A percentile compares a stretch with the other conserved stretches of the same genome.
Conservation (phyloP, 2,113 vertebrate genomes). For the Hippocampus zosterae region DNA sequence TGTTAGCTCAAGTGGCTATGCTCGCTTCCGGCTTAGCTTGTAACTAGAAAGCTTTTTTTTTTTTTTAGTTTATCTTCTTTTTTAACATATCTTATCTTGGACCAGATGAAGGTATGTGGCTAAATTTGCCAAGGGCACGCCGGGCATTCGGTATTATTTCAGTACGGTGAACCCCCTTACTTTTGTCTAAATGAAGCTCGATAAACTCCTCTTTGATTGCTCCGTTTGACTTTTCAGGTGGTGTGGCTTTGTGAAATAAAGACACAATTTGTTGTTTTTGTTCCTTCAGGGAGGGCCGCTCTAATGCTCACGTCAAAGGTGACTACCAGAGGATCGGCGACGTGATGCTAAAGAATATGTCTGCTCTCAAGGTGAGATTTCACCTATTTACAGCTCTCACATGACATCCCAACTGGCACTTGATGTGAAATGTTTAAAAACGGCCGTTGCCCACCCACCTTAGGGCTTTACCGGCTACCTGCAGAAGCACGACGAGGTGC, state of each 20-base stretch:
- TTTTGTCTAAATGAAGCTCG: too few relatives aligned
- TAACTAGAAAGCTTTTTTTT: too few relatives aligned
- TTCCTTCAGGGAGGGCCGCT: slow-evolving; percentile 81
- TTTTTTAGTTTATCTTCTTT: too few relatives aligned
- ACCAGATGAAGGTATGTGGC: too few relatives aligned
- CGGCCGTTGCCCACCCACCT: not conserved
- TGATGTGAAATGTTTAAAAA: too few relatives aligned
- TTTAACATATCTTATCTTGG: too few relatives aligned
- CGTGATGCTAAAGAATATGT: slow-evolving; percentile 89
- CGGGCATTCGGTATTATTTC: too few relatives aligned
- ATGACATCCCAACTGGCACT: not conserved
- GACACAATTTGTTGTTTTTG: not conserved
- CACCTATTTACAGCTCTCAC: not conserved
- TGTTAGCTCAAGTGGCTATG: too few relatives aligned
- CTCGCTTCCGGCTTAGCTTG: too few relatives aligned
- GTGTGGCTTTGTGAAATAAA: not conserved
- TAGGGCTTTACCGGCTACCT: slow-evolving; percentile 84
- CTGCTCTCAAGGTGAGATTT: slow-evolving; percentile 78
- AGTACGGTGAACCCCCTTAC: too few relatives aligned
- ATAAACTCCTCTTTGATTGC: too few relatives aligned
- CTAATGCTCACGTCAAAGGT: slow-evolving; percentile 72
- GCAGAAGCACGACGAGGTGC: slow-evolving; percentile 83
- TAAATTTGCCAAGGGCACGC: too few relatives aligned
- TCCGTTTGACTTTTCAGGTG: not conserved
- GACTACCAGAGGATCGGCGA: slow-evolving; percentile 87